Evolutionary conservation across 2,113 vertebrate species (phyloP).

Genomic region (Saimiri boliviensis): DNA sequence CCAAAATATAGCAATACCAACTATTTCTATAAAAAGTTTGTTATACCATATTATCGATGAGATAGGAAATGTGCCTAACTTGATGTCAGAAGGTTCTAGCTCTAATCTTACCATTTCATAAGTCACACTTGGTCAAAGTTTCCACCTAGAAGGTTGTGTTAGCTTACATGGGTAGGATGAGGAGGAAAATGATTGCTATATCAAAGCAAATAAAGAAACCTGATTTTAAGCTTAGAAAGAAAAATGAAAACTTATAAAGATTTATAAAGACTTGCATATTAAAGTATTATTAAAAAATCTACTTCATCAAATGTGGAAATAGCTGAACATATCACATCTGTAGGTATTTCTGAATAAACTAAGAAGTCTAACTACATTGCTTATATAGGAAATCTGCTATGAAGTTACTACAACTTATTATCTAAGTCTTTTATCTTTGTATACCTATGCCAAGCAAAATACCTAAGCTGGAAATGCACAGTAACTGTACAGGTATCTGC

Average conservation of each 20-base stretch:
- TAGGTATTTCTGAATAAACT: slow-evolving; percentile 51
- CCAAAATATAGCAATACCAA: not conserved
- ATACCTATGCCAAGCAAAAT: slow-evolving; percentile 7
- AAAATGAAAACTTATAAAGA: not conserved
- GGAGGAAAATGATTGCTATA: not conserved
- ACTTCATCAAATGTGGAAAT: slow-evolving; percentile 12
- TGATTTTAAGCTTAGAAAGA: not conserved
- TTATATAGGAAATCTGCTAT: not conserved
- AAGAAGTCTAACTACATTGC: not conserved
- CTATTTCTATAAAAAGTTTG: not conserved
- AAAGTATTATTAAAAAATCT: not conserved
- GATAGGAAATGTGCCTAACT: not conserved
- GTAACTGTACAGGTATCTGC: not conserved
- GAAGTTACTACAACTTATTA: not conserved
- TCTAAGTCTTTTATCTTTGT: not conserved
- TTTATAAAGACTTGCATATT: not conserved
- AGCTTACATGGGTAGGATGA: not conserved
- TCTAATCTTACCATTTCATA: not conserved
- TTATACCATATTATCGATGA: not conserved
- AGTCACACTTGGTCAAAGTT: not conserved
- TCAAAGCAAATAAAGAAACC: not conserved
- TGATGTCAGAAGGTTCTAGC: not conserved
- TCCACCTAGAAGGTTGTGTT: not conserved
- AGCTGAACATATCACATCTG: slow-evolving; percentile 8
- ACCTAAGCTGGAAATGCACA: not conserved